A percentile compares a stretch with the other conserved stretches of the same genome.
Evolutionary conservation across 2,888 invertebrate species (phyloP).

Genomic region (Meandrusa payeni): DNA sequence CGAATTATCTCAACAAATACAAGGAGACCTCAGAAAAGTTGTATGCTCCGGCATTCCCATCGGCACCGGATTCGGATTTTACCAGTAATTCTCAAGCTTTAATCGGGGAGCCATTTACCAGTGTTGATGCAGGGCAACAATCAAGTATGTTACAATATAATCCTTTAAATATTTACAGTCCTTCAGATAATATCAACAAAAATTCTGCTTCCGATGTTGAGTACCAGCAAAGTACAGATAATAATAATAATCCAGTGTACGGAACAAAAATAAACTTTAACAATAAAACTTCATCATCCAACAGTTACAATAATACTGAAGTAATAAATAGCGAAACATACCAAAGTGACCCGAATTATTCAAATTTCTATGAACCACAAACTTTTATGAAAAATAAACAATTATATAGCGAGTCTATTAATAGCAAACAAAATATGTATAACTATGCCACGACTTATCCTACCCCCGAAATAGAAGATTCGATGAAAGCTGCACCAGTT

Average conservation of each 20-base stretch:
- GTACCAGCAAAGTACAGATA: slow-evolving; percentile 38
- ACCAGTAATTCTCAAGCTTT: slow-evolving; percentile 42
- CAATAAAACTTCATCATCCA: slow-evolving; percentile 42
- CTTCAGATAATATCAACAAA: slow-evolving; percentile 43
- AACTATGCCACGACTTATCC: slow-evolving; percentile 41
- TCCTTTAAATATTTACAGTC: slow-evolving; percentile 47
- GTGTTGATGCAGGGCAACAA: slow-evolving; percentile 43
- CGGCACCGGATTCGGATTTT: slow-evolving; percentile 54
- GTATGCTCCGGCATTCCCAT: slow-evolving; percentile 67
- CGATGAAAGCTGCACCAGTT: slow-evolving; percentile 37
- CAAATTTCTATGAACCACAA: slow-evolving; percentile 39
- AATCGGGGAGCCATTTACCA: slow-evolving; percentile 41
- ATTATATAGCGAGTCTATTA: slow-evolving; percentile 39
- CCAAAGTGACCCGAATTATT: slow-evolving; percentile 43
- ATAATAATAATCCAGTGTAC: slow-evolving; percentile 52
- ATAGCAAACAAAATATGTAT: slow-evolving; percentile 41
- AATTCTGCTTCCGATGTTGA: slow-evolving; percentile 39
- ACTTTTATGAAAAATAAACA: slow-evolving; percentile 43
- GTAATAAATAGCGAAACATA: slow-evolving; percentile 40
- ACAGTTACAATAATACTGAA: slow-evolving; percentile 48
- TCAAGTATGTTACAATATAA: slow-evolving; percentile 52
- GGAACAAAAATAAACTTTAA: slow-evolving; percentile 62
- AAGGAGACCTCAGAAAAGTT: slow-evolving; percentile 57
- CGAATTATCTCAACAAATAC: slow-evolving; percentile 49
- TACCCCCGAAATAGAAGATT: slow-evolving; percentile 40